phyloP scores from a whole-genome alignment of 2,113 vertebrate species.

The Pithys albifrons region DNA sequence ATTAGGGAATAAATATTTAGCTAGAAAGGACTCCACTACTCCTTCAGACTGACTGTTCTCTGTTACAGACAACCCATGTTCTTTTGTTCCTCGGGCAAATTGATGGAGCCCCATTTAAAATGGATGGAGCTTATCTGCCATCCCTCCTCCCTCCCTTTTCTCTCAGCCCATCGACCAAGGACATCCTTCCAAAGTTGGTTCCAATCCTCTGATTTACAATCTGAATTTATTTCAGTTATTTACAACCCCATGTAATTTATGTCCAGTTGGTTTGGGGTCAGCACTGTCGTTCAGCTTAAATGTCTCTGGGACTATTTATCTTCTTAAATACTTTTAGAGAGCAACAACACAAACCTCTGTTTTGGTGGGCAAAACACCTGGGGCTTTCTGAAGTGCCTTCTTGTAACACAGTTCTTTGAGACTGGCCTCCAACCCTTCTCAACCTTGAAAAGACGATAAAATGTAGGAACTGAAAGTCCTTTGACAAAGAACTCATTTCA shows the following conservation, averaged over 20 bases:
- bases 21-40: background rate
- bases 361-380: background rate
- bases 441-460: background rate
- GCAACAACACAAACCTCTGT: background rate
- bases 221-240: background rate
- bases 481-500: background rate
- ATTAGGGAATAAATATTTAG: background rate
- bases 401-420: background rate
- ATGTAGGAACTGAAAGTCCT: background rate
- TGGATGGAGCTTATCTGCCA: background rate
- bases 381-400: background rate
- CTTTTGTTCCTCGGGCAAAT: background rate
- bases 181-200: background rate
- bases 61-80: background rate
- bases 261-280: background rate
- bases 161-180: background rate
- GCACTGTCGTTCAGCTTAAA: background rate
- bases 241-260: background rate
- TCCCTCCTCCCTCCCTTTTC: background rate
- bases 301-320: background rate
- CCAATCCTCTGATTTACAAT: background rate
- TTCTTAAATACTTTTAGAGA: background rate
- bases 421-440: background rate
- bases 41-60: background rate
- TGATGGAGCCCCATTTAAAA: background rate